phyloP scores from a whole-genome alignment of 2,797 vertebrate genomes.

The Poeciliopsis paucimaculata region DNA sequence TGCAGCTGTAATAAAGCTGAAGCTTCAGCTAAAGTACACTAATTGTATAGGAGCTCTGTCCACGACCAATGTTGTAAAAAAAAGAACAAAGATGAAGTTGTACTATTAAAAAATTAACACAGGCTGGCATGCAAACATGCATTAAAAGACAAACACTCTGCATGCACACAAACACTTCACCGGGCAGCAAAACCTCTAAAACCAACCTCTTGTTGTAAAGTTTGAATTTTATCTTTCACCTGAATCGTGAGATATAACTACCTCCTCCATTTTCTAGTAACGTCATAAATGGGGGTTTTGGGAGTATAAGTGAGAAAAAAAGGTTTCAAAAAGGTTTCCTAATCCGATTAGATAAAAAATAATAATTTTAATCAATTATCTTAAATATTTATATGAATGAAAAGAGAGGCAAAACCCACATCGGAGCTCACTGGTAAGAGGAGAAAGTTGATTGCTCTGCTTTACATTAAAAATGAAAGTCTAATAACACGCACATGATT shows the following conservation, averaged over 20 bases:
- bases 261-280: not conserved
- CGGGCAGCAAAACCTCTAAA: constrained; percentile 2
- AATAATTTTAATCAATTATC: constrained; percentile 5
- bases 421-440: constrained; percentile 9
- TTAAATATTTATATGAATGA: constrained; percentile 10
- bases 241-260: not conserved
- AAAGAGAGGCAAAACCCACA: not conserved
- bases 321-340: not conserved
- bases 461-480: constrained; percentile 24
- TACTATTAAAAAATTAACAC: not conserved
- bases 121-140: constrained; percentile 45
- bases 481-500: constrained; percentile 10
- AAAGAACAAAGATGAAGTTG: not conserved
- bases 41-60: not conserved
- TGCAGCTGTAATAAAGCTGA: not conserved
- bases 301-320: not conserved
- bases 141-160: not conserved
- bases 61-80: not conserved
- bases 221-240: not conserved
- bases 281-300: not conserved
- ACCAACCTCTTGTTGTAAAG: not conserved
- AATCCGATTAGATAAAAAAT: not conserved
- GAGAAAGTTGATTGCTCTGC: constrained; percentile 23
- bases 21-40: not conserved
- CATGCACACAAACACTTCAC: constrained; percentile 19